Conservation (phyloP, 1,140 invertebrate genomes). For the Temnothorax longispinosus region DNA sequence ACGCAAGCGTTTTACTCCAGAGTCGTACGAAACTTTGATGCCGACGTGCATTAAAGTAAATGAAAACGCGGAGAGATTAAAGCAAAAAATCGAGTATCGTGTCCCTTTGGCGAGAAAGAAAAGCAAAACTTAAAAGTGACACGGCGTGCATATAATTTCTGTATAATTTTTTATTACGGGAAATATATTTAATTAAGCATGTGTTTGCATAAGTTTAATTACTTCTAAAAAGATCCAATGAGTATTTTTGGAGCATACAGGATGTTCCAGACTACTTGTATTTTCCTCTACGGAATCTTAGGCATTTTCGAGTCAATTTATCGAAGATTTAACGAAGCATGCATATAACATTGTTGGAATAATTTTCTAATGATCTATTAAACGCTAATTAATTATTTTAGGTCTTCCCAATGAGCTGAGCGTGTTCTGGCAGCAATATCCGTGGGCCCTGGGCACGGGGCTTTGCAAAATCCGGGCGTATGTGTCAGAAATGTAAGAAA, state of each 20-base stretch:
- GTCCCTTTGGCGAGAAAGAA: background rate
- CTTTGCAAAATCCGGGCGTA: constrained; percentile 95
- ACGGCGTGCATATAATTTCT: no score
- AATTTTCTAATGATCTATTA: background rate
- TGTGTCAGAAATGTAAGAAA: constrained; percentile 93
- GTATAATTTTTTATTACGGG: background rate
- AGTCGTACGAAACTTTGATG: constrained; percentile 28
- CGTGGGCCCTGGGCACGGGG: constrained; percentile 92
- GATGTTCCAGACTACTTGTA: background rate
- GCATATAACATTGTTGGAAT: background rate
- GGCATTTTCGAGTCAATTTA: background rate
- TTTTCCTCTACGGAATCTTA: background rate
- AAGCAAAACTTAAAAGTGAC: background rate
- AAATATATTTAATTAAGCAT: background rate
- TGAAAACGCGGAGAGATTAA: background rate
- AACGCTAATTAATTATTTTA: constrained; percentile 84
- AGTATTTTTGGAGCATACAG: background rate
- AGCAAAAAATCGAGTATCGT: background rate
- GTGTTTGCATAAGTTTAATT: background rate
- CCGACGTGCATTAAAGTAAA: constrained; percentile 7
- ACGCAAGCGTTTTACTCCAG: background rate
- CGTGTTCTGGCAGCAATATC: constrained; percentile 97
- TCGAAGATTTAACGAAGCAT: background rate
- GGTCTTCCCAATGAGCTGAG: constrained; percentile 95
- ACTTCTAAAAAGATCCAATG: background rate